Evolutionary conservation across 2,113 vertebrate genomes (phyloP).

Genomic region (Oryzias javanicus): DNA sequence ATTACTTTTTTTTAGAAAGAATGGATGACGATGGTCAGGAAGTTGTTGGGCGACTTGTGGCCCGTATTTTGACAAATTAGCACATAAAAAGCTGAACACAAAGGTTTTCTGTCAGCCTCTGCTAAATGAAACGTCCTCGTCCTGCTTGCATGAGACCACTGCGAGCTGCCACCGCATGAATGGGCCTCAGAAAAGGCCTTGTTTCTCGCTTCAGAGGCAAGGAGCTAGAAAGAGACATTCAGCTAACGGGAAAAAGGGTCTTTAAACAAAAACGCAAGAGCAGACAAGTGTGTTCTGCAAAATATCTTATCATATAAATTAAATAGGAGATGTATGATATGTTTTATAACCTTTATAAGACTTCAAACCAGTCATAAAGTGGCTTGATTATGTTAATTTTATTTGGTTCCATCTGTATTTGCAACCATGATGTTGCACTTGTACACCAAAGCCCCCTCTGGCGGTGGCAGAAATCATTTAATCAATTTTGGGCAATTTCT

Average conservation of each 20-base stretch:
- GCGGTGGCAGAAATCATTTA: too few relatives aligned
- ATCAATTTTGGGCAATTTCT: too few relatives aligned
- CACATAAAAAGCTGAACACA: constrained; percentile 9
- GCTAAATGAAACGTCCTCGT: constrained; percentile 29
- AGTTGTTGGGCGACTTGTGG: too few relatives aligned
- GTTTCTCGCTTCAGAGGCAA: constrained; percentile 50
- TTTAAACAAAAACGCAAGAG: constrained; percentile 50
- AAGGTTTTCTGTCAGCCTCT: constrained; percentile 13
- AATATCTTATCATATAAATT: constrained; percentile 57
- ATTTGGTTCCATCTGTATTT: too few relatives aligned
- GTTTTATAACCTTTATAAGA: constrained; percentile 48
- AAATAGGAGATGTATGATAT: not conserved
- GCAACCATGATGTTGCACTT: too few relatives aligned
- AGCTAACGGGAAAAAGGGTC: constrained; percentile 41
- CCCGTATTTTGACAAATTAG: not conserved
- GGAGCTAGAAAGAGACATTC: constrained; percentile 50
- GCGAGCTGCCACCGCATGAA: constrained; percentile 16
- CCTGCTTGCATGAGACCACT: constrained; percentile 26
- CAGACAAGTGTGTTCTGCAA: constrained; percentile 52
- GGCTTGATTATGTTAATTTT: too few relatives aligned
- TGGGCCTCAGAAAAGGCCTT: constrained; percentile 23
- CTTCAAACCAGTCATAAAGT: constrained; percentile 26
- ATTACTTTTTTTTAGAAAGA: too few relatives aligned
- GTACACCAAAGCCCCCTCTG: too few relatives aligned
- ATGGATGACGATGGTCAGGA: too few relatives aligned